Evolutionary conservation across 2,113 vertebrate genomes (phyloP).

Genomic region (Riparia riparia): DNA sequence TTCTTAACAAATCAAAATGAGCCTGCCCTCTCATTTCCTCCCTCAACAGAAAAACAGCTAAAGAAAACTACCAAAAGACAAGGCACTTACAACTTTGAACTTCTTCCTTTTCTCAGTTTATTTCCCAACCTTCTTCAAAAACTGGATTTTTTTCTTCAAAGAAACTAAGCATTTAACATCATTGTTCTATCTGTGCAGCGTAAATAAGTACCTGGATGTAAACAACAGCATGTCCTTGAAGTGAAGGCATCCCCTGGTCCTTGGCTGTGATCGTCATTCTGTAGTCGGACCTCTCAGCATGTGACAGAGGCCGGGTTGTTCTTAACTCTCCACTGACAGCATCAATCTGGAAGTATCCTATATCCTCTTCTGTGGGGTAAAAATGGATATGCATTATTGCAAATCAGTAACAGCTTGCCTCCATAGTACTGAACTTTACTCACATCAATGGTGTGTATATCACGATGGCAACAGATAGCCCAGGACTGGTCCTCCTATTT

Average conservation of each 20-base stretch:
- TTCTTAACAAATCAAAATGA: neutral
- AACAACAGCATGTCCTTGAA: slow-evolving; percentile 79
- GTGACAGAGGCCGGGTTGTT: slow-evolving; percentile 76
- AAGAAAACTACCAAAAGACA: neutral
- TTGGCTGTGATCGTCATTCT: slow-evolving; percentile 79
- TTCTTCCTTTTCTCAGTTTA: neutral
- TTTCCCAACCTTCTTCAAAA: neutral
- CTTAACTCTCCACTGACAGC: slow-evolving; percentile 83
- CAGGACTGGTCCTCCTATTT: neutral
- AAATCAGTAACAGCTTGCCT: neutral
- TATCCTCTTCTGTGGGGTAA: slow-evolving; percentile 64
- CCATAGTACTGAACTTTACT: fast-evolving
- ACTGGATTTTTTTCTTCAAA: neutral
- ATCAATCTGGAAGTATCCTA: slow-evolving; percentile 86
- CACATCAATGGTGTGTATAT: neutral
- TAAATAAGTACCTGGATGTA: slow-evolving; percentile 82
- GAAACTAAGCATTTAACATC: neutral
- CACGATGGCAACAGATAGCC: neutral
- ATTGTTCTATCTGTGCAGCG: neutral
- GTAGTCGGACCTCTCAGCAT: slow-evolving; percentile 71
- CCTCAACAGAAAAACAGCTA: neutral
- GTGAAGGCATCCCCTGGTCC: slow-evolving; percentile 81
- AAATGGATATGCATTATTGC: neutral
- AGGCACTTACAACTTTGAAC: neutral
- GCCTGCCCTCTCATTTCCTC: neutral